phyloP scores from a whole-genome alignment of 2,113 vertebrate species.

The Colossoma macropomum region DNA sequence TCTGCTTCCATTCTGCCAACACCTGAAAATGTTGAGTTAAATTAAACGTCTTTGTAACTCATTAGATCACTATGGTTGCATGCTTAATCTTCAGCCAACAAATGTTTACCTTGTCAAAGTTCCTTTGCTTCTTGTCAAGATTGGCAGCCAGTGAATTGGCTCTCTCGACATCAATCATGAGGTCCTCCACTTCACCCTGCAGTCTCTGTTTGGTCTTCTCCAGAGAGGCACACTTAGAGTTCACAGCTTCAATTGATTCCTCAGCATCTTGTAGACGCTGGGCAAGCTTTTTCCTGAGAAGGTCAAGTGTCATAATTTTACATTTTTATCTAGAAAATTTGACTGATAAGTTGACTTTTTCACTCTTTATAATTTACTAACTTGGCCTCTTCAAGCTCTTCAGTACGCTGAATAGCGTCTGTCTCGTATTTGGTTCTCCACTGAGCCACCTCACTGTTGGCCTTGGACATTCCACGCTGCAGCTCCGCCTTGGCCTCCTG shows the following conservation, averaged over 20 bases:
- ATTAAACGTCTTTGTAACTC: neutral
- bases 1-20: slow-evolving; percentile 60
- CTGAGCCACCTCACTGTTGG: slow-evolving; percentile 76
- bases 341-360: neutral
- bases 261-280: slow-evolving; percentile 66
- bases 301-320: neutral
- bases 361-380: slow-evolving; percentile 6
- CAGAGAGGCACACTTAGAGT: slow-evolving; percentile 57
- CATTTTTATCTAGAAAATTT: neutral
- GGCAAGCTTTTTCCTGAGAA: slow-evolving; percentile 72
- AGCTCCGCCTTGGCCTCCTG: slow-evolving; percentile 75
- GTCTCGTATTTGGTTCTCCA: slow-evolving; percentile 89
- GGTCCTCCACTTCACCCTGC: slow-evolving; percentile 67
- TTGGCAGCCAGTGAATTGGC: slow-evolving; percentile 65
- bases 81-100: neutral
- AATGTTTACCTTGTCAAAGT: slow-evolving; percentile 74
- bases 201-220: slow-evolving; percentile 58
- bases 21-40: slow-evolving; percentile 18
- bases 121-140: slow-evolving; percentile 78
- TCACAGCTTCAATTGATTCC: slow-evolving; percentile 50
- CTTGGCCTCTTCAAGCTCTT: slow-evolving; percentile 87
- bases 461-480: slow-evolving; percentile 75
- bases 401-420: slow-evolving; percentile 84
- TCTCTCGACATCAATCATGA: slow-evolving; percentile 74
- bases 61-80: no score